phyloP scores from a whole-genome alignment of 2,797 vertebrate species.

The Lacerta agilis region DNA sequence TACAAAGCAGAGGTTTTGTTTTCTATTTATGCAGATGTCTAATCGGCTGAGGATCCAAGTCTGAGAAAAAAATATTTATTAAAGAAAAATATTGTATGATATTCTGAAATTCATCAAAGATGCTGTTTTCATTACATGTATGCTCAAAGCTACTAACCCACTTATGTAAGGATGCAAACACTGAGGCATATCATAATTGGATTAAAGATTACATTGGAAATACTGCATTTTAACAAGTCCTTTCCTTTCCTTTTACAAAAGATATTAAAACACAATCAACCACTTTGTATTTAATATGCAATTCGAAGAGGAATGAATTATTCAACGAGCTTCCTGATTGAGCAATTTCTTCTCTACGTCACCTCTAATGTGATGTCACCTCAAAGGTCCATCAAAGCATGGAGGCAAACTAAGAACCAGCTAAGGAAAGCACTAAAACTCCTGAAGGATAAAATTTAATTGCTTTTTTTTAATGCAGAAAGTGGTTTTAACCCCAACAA shows the following conservation, averaged over 20 bases:
- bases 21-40: slow-evolving; percentile 72
- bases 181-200: slow-evolving; percentile 37
- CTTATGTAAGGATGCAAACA: neutral
- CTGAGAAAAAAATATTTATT: slow-evolving; percentile 68
- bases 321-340: slow-evolving; percentile 52
- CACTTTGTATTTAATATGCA: slow-evolving; percentile 53
- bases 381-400: slow-evolving; percentile 48
- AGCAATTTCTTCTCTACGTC: slow-evolving; percentile 48
- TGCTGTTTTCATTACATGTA: slow-evolving; percentile 64
- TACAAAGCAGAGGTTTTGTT: slow-evolving; percentile 62
- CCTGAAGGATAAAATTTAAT: slow-evolving; percentile 32
- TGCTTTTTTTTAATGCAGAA: slow-evolving; percentile 18
- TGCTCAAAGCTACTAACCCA: slow-evolving; percentile 52
- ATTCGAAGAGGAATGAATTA: slow-evolving; percentile 55
- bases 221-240: neutral
- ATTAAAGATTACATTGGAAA: slow-evolving; percentile 32
- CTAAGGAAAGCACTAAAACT: slow-evolving; percentile 10
- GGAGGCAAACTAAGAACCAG: slow-evolving; percentile 42
- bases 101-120: slow-evolving; percentile 73
- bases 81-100: slow-evolving; percentile 71
- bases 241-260: slow-evolving; percentile 32
- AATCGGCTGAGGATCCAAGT: slow-evolving; percentile 70
- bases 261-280: slow-evolving; percentile 51
- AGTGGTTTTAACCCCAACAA: neutral
- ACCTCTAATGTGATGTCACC: slow-evolving; percentile 43